Evolutionary conservation across 30 jellyfish, hydroid and myxozoan species (phyloP), one percentile per base, ranked within the genome.

Genomic region (Cassiopea andromeda): DNA sequence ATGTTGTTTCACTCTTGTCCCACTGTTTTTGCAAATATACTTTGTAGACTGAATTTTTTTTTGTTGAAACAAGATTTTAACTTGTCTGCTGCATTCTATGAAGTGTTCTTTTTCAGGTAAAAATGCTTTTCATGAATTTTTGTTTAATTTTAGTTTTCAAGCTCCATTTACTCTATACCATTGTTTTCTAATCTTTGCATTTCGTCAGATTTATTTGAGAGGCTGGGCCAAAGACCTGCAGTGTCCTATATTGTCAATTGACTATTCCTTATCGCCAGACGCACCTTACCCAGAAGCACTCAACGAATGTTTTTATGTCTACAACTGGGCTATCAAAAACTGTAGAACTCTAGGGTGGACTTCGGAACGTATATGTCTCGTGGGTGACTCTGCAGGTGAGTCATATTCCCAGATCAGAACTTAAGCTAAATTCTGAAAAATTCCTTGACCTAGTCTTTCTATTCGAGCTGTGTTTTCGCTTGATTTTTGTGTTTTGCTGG

Each of bases 311-410:
- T 97, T 95, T 83, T 97, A 84, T 75, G 98, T 87, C 2, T 97
- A 97, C 81, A 89, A 67, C 44, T 97, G 99, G 99, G 97, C 98
- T 50, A 76, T 97, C 2, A 18, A 85, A 19, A 97, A 97, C 87
- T 67, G 94, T 47, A 82, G 82, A 69, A 48, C 75, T 18, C 96
- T 97, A 57, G 99, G 99, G 1, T 50, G 97, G 71, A 90, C 97
- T 44, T 98, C 94, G 3, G 98, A 93, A 48, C 89, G 90, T 48
- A 82, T 97, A 27, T 84, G 94, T 60, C 77, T 97, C 59, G 94
- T 97, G 49, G 99, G 99, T 7, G 99, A 97, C 77, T 97, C 99
- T 16, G 99, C 99, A 48, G 99, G 99, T 97, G 57, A 19, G 85
- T 70, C 50, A 43, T 16, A 14, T 17, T 58, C 9, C 1, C 54